A percentile compares a stretch with the other conserved stretches of the same genome.
Conservation (phyloP, 2,888 invertebrate species). For the Nezara viridula region DNA sequence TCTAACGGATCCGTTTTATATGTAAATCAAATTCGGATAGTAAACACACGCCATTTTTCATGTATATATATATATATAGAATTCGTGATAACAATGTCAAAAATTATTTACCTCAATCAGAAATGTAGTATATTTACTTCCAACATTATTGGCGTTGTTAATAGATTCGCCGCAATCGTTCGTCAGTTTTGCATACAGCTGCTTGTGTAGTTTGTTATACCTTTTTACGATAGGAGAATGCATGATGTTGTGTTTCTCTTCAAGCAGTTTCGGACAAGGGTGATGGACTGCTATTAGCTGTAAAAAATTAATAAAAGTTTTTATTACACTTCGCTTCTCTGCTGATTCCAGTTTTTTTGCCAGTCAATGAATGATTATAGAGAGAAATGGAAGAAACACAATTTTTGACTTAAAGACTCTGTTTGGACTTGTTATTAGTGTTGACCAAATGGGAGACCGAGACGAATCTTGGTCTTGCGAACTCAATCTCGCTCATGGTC, state of each 20-base stretch:
- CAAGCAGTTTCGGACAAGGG: conserved; percentile 41
- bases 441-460: too few relatives aligned
- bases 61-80: too few relatives aligned
- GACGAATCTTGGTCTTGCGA: too few relatives aligned
- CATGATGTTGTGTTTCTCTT: not conserved
- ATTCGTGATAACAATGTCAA: not conserved
- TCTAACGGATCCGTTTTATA: too few relatives aligned
- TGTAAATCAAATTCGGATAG: too few relatives aligned
- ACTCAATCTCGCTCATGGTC: too few relatives aligned
- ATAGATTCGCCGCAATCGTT: conserved; percentile 75
- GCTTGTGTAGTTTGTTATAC: conserved; percentile 70
- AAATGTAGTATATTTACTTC: conserved; percentile 76
- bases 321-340: not conserved
- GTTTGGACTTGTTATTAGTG: too few relatives aligned
- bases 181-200: conserved; percentile 77
- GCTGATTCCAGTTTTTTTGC: not conserved
- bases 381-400: too few relatives aligned
- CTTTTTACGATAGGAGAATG: conserved; percentile 20
- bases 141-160: conserved; percentile 74
- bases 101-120: conserved; percentile 73
- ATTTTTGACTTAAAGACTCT: too few relatives aligned
- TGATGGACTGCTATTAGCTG: conserved; percentile 53
- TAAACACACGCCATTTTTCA: too few relatives aligned
- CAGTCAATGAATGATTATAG: too few relatives aligned
- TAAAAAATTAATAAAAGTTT: not conserved